Evolutionary conservation across 1,140 invertebrate genomes (phyloP).

Genomic region (Babylonia areolata): DNA sequence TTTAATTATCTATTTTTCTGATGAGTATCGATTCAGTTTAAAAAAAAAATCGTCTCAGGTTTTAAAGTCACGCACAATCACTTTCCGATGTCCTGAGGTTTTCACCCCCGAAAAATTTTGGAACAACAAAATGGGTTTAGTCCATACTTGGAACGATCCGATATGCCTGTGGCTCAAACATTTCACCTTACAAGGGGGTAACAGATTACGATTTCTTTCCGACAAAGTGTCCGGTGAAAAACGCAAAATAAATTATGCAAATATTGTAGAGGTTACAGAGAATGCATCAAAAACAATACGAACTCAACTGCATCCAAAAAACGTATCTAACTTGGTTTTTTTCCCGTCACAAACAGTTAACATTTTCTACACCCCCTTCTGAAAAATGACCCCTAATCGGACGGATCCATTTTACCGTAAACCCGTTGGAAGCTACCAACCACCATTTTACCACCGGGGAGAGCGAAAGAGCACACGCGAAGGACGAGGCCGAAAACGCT

Average conservation of each 20-base stretch:
- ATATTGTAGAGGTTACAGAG: not conserved
- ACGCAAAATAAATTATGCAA: slow-evolving; percentile 30
- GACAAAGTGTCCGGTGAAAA: slow-evolving; percentile 24
- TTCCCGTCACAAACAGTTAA: not conserved
- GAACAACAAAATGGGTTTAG: not conserved
- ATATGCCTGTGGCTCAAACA: no score
- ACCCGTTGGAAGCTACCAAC: slow-evolving; percentile 46
- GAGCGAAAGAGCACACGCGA: not conserved
- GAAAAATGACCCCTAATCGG: slow-evolving; percentile 43
- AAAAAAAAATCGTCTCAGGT: no score
- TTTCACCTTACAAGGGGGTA: slow-evolving; percentile 14
- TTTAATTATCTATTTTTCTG: no score
- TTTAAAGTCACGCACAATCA: no score
- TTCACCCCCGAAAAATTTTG: not conserved
- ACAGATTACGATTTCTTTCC: not conserved
- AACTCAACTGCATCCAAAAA: no score
- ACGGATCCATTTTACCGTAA: slow-evolving; percentile 44
- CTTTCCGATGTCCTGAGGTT: no score
- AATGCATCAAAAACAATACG: not conserved
- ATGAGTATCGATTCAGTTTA: no score
- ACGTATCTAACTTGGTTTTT: no score
- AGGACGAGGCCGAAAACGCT: not conserved
- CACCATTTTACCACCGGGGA: slow-evolving; percentile 13
- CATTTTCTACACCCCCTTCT: slow-evolving; percentile 34
- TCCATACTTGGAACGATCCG: slow-evolving; percentile 31